Conservation (phyloP, 2,113 vertebrate species). For the Vulpes ferrilata region DNA sequence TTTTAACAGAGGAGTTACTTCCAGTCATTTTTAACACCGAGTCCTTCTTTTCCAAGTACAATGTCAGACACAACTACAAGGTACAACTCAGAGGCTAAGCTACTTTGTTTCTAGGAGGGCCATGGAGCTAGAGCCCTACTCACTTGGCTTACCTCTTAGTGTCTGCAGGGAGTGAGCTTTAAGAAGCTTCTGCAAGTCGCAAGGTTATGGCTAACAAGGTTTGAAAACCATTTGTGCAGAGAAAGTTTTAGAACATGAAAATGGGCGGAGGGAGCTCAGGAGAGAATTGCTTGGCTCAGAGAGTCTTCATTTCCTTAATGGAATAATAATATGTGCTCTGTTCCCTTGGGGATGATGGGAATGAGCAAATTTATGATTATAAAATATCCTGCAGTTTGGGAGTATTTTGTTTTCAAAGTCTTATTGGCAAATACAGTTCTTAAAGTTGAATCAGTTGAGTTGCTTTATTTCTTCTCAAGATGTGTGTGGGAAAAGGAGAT, state of each 20-base stretch:
- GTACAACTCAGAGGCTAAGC: not conserved
- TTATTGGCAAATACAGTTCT: slow-evolving; percentile 47
- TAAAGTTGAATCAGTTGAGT: slow-evolving; percentile 32
- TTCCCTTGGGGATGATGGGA: slow-evolving; percentile 65
- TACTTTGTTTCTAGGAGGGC: not conserved
- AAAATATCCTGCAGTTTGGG: slow-evolving; percentile 56
- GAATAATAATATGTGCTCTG: slow-evolving; percentile 74
- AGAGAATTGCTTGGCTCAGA: slow-evolving; percentile 63
- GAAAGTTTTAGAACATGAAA: slow-evolving; percentile 51
- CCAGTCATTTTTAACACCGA: not conserved
- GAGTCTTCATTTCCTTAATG: slow-evolving; percentile 80
- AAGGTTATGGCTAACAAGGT: not conserved
- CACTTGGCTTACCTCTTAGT: not conserved
- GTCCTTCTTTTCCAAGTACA: not conserved
- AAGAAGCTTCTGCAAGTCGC: not conserved
- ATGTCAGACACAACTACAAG: not conserved
- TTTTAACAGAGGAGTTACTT: not conserved
- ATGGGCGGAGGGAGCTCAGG: slow-evolving; percentile 21
- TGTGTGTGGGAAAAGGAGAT: not conserved
- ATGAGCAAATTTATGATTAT: slow-evolving; percentile 64
- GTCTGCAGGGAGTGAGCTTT: not conserved
- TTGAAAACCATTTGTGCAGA: slow-evolving; percentile 33
- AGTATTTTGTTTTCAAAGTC: slow-evolving; percentile 66
- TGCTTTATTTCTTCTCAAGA: slow-evolving; percentile 67
- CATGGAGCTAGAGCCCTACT: fast-evolving